Conservation (phyloP, 2,797 vertebrate species). For the Myotis findleyi region DNA sequence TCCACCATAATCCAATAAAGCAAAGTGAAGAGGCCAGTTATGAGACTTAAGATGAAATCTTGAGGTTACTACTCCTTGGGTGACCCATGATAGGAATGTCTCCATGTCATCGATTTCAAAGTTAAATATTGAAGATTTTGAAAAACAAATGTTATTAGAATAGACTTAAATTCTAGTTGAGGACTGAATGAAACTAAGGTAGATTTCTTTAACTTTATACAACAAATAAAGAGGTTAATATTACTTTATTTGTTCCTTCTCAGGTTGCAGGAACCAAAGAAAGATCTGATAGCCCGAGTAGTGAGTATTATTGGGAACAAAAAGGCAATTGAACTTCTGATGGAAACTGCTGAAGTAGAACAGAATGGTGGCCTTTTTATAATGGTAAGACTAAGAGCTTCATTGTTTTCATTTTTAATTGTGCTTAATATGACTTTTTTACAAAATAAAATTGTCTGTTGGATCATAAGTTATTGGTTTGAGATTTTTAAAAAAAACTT, state of each 20-base stretch:
- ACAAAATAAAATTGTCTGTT: background rate
- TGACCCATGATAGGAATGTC: background rate
- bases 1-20: background rate
- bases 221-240: conserved; percentile 28
- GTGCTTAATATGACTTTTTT: background rate
- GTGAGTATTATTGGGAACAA: conserved; percentile 92
- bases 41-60: background rate
- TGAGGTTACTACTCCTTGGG: background rate
- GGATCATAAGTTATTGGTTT: background rate
- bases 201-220: conserved; percentile 18
- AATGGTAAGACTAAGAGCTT: conserved; percentile 88
- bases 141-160: background rate
- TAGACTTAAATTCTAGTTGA: conserved; percentile 13
- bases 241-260: background rate
- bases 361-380: conserved; percentile 95
- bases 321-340: conserved; percentile 95
- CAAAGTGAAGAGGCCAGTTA: background rate
- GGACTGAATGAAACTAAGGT: background rate
- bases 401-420: background rate
- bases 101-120: background rate
- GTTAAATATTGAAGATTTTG: conserved; percentile 24
- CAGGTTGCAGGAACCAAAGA: conserved; percentile 96
- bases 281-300: conserved; percentile 93
- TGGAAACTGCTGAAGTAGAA: conserved; percentile 95
- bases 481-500: background rate